Evolutionary conservation across 2,888 invertebrate species (phyloP).

Genomic region (Ceriagrion tenellum): DNA sequence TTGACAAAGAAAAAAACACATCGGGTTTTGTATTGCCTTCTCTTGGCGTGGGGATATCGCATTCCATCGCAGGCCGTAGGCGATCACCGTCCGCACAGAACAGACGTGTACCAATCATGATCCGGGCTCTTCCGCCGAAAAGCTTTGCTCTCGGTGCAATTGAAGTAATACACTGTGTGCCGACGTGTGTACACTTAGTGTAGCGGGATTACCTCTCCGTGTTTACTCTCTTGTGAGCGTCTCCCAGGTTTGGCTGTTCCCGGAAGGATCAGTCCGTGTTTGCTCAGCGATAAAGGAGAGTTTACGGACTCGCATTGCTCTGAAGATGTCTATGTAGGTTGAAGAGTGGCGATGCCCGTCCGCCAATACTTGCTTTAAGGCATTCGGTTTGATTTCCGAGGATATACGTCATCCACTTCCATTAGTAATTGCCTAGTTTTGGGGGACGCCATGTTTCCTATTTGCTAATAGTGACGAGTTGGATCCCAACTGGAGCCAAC

Average conservation of each 20-base stretch:
- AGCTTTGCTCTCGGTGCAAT: not conserved
- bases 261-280: conserved; percentile 1
- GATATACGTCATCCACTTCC: not conserved
- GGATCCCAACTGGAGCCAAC: not conserved
- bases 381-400: not conserved
- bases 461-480: not conserved
- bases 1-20: no score
- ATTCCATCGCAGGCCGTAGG: no score
- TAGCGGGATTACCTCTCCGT: conserved; percentile 1
- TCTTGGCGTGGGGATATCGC: no score
- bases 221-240: conserved; percentile 11
- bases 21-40: no score
- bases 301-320: not conserved
- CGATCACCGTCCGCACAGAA: no score
- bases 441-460: not conserved
- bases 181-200: not conserved
- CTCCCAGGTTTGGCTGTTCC: not conserved
- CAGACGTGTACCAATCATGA: no score
- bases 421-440: not conserved
- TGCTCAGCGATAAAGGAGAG: not conserved
- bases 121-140: not conserved
- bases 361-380: conserved; percentile 12
- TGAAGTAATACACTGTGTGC: not conserved
- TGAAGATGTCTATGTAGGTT: not conserved
- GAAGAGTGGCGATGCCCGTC: conserved; percentile 18